These are phyloP conservation scores for Eira barbara DNA, from an alignment of 2,113 vertebrate genomes.

Conservation along the genomic window DNA sequence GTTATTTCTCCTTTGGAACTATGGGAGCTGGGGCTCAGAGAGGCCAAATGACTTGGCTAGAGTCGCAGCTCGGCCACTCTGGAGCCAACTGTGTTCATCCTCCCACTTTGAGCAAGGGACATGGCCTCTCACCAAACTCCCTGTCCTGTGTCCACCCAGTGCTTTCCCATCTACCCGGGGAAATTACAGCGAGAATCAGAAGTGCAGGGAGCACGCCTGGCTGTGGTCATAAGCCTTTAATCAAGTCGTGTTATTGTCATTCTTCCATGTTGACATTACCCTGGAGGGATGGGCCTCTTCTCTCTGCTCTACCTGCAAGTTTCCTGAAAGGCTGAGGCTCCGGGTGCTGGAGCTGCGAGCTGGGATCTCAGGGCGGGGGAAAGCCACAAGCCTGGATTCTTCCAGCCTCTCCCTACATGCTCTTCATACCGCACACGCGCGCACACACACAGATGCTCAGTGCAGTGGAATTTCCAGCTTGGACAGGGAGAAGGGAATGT, in stretches of 20 bases:
- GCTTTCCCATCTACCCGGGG: background rate
- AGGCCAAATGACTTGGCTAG: background rate
- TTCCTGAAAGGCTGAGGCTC: background rate
- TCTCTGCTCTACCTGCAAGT: background rate
- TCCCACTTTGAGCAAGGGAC: background rate
- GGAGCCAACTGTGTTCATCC: background rate
- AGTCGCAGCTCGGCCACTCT: background rate
- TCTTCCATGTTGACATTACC: background rate
- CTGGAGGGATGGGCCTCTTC: background rate
- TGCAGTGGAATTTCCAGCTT: background rate
- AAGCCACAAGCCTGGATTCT: background rate
- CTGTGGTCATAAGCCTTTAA: background rate
- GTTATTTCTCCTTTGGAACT: background rate
- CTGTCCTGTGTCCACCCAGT: background rate
- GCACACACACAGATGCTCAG: background rate
- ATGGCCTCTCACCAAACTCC: background rate
- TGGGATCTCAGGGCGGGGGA: background rate
- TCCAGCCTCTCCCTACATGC: background rate
- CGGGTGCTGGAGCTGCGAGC: background rate
- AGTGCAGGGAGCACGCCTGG: background rate
- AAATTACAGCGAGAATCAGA: background rate
- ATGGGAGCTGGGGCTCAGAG: background rate
- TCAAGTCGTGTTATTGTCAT: background rate
- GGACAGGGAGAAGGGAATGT: background rate
- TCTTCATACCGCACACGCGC: background rate